These are phyloP conservation scores for Scopus umbretta DNA, from an alignment of 2,113 vertebrate species.

Conservation along the genomic window DNA sequence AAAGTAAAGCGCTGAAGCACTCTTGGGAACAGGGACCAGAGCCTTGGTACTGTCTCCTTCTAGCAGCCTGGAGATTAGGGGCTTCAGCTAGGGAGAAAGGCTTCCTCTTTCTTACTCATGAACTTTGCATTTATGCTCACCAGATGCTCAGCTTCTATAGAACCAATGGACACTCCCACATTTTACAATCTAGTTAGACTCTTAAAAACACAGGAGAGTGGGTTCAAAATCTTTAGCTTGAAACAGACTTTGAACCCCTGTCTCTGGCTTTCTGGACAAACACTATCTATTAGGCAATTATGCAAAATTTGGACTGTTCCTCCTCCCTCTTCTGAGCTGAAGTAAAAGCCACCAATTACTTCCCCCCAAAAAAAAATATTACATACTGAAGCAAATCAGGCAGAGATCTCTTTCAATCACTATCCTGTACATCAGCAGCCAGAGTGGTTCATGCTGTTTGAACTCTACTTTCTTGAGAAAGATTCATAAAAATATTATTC, in stretches of 20 bases:
- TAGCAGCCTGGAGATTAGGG: not conserved
- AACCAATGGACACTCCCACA: not conserved
- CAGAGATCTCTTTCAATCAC: not conserved
- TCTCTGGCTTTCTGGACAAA: not conserved
- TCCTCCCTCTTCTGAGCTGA: not conserved
- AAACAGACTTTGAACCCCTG: not conserved
- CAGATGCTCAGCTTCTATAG: not conserved
- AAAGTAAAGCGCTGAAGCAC: not conserved
- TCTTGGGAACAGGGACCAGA: not conserved
- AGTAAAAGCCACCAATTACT: not conserved
- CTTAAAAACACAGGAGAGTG: not conserved
- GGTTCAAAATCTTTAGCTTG: not conserved
- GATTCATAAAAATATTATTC: not conserved
- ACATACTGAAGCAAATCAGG: not conserved
- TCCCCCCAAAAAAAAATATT: not conserved
- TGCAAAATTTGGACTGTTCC: not conserved
- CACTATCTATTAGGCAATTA: not conserved
- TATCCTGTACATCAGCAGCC: not conserved
- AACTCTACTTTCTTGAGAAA: not conserved
- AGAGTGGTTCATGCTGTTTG: not conserved
- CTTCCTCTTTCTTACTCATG: not conserved
- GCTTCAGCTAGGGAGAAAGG: not conserved
- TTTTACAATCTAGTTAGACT: not conserved
- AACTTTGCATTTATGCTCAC: not conserved
- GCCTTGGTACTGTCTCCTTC: not conserved